Percentiles rank a stretch among this genome's conserved stretches.
Evolutionary conservation across 2,113 vertebrate species (phyloP).

Genomic region (Pagrus major): DNA sequence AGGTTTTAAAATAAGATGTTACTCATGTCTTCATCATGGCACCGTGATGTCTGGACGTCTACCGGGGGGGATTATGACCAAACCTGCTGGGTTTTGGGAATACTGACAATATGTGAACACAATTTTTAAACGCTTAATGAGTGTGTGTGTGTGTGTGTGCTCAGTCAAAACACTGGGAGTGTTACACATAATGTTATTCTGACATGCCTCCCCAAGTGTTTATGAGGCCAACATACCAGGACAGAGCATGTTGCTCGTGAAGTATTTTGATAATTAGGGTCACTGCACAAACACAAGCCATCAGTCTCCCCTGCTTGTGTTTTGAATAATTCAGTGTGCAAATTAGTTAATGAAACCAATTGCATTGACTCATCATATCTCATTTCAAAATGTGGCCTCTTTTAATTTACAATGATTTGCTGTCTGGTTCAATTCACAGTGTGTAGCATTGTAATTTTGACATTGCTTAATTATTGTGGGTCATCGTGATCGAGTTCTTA

Average conservation of each 20-base stretch:
- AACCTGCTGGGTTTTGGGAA: slow-evolving; percentile 2
- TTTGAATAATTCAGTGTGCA: slow-evolving; percentile 88
- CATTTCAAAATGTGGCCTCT: slow-evolving; percentile 79
- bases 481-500: neutral
- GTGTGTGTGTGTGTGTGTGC: slow-evolving; percentile 1
- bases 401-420: slow-evolving; percentile 78
- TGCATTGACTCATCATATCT: slow-evolving; percentile 82
- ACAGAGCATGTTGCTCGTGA: slow-evolving; percentile 77
- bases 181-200: slow-evolving; percentile 42
- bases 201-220: slow-evolving; percentile 16
- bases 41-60: neutral
- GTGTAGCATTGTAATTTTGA: slow-evolving; percentile 18
- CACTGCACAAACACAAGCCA: slow-evolving; percentile 83
- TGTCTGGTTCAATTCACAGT: slow-evolving; percentile 38
- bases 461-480: neutral
- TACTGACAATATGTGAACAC: slow-evolving; percentile 22
- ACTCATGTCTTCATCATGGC: neutral
- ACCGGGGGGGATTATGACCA: neutral
- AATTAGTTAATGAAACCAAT: slow-evolving; percentile 83
- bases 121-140: slow-evolving; percentile 47
- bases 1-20: neutral
- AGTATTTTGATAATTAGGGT: slow-evolving; percentile 87
- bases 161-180: slow-evolving; percentile 41
- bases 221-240: slow-evolving; percentile 58
- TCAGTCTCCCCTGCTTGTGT: slow-evolving; percentile 83